These are phyloP conservation scores for Emys orbicularis DNA, from an alignment of 2,797 vertebrate genomes.

Conservation along the genomic window DNA sequence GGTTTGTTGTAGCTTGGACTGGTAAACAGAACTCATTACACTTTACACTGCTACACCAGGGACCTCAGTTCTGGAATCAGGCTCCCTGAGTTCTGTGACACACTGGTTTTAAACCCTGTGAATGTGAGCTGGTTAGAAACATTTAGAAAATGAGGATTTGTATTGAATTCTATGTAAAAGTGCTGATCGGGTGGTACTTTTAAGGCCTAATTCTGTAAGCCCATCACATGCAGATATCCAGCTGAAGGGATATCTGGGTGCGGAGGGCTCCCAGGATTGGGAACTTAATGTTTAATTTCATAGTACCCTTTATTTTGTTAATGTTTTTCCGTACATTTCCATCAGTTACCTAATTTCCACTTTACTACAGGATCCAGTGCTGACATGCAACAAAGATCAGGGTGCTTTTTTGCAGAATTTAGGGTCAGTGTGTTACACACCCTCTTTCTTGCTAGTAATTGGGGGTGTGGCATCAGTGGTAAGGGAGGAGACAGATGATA, in stretches of 20 bases:
- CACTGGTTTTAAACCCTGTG: not conserved
- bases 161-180: not conserved
- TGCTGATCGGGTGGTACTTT: too few species aligned
- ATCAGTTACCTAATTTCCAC: not conserved
- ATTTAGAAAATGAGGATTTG: not conserved
- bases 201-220: not conserved
- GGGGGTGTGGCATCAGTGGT: not conserved
- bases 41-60: not conserved
- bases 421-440: not conserved
- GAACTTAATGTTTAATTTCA: not conserved
- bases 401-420: not conserved
- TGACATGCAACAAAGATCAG: accelerated
- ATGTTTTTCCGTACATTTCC: not conserved
- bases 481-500: not conserved
- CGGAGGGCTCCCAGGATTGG: not conserved
- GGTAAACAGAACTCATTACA: not conserved
- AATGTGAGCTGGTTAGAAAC: not conserved
- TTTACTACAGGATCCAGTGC: not conserved
- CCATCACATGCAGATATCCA: not conserved
- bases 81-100: not conserved
- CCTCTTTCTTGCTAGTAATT: not conserved
- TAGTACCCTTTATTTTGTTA: not conserved
- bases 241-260: not conserved
- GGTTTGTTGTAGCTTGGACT: not conserved
- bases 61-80: not conserved